Percentiles rank a stretch among this genome's conserved stretches.
Evolutionary conservation across 2,113 vertebrate species (phyloP).

Genomic region (Alectura lathami): DNA sequence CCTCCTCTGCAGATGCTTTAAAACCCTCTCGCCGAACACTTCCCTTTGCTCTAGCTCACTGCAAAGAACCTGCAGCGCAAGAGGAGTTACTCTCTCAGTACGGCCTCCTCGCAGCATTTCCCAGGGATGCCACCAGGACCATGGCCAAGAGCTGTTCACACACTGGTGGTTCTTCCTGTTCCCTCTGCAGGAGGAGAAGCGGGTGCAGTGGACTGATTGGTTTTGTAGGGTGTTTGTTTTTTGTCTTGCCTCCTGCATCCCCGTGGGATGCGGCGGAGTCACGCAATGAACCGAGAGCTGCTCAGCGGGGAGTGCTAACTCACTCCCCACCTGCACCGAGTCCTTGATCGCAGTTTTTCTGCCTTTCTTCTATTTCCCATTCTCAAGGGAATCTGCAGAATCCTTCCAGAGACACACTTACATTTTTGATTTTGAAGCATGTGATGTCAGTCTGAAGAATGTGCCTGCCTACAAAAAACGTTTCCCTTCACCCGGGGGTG

Average conservation of each 20-base stretch:
- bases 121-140: neutral
- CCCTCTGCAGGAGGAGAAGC: neutral
- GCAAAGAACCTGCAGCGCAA: neutral
- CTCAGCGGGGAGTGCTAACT: neutral
- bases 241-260: neutral
- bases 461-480: neutral
- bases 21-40: neutral
- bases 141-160: neutral
- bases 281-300: neutral
- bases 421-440: neutral
- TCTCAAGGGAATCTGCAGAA: neutral
- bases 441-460: neutral
- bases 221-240: neutral
- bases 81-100: neutral
- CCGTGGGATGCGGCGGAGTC: neutral
- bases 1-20: neutral
- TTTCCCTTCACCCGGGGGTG: neutral
- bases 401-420: neutral
- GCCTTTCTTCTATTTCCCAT: neutral
- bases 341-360: neutral
- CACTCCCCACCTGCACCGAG: fast-evolving
- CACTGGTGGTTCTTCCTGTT: neutral
- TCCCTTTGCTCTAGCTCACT: neutral
- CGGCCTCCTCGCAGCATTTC: neutral
- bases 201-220: neutral